These are phyloP conservation scores for Anguilla obscura DNA, from an alignment of 2,797 vertebrate genomes.

Conservation along the genomic window DNA sequence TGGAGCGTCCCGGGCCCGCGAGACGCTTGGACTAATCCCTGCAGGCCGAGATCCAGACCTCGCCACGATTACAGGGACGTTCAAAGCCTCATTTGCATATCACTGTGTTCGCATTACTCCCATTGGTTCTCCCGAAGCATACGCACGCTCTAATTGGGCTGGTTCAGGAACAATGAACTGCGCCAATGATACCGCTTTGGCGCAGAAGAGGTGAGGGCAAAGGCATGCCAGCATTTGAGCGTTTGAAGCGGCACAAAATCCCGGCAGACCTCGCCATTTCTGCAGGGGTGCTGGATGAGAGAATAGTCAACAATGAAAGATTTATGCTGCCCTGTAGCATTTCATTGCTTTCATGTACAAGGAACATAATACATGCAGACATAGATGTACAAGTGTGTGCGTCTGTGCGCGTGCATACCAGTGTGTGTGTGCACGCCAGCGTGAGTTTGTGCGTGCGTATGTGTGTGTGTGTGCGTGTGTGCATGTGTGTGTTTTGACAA, in stretches of 20 bases:
- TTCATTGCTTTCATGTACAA: conserved; percentile 29
- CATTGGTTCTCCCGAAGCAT: background rate
- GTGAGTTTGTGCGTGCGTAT: background rate
- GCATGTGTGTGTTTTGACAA: background rate
- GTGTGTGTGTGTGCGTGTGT: background rate
- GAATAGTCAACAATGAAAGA: conserved; percentile 18
- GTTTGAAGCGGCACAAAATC: background rate
- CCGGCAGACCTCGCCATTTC: background rate
- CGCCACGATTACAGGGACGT: background rate
- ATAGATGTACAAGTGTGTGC: conserved; percentile 16
- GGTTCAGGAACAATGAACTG: background rate
- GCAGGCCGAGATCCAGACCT: background rate
- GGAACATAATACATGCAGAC: conserved; percentile 19
- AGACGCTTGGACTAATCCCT: background rate
- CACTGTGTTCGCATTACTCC: background rate
- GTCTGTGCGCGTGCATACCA: background rate
- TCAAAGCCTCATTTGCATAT: conserved; percentile 6
- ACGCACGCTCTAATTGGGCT: background rate
- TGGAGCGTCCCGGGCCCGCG: background rate
- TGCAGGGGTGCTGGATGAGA: conserved; percentile 12
- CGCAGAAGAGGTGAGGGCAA: background rate
- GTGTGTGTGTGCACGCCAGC: background rate
- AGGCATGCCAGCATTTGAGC: background rate
- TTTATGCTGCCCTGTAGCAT: conserved; percentile 21
- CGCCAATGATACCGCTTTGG: background rate